Evolutionary conservation across 2,113 vertebrate genomes (phyloP).

Genomic region (Burhinus bistriatus): DNA sequence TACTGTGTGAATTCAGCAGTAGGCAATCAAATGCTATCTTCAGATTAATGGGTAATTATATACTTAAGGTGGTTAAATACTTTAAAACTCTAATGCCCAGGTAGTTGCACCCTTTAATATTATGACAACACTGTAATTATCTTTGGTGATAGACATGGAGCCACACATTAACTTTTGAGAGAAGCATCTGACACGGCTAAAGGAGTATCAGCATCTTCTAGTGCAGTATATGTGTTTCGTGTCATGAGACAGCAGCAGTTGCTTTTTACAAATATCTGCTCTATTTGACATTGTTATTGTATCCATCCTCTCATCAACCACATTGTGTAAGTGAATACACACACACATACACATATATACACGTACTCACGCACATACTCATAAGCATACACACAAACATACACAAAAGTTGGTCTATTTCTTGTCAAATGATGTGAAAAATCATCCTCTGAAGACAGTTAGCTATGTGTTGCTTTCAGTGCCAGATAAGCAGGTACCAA

Average conservation of each 20-base stretch:
- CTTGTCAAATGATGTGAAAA: not conserved
- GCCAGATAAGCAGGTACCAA: not conserved
- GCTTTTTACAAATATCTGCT: not conserved
- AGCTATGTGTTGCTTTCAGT: not conserved
- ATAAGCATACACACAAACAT: not conserved
- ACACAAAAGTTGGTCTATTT: not conserved
- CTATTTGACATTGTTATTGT: not conserved
- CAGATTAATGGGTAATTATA: constrained; percentile 57
- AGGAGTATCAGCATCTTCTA: not conserved
- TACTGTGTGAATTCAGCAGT: not conserved
- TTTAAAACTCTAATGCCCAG: constrained; percentile 32
- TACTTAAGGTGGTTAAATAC: constrained; percentile 41
- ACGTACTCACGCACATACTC: too few relatives aligned
- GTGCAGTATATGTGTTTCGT: not conserved
- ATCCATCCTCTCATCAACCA: not conserved
- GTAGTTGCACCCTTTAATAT: constrained; percentile 25
- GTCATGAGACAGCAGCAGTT: not conserved
- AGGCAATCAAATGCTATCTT: constrained; percentile 44
- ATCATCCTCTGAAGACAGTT: not conserved
- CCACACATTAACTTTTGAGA: not conserved
- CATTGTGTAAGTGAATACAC: accelerated
- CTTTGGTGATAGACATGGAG: not conserved
- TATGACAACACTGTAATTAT: not conserved
- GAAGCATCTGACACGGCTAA: not conserved
- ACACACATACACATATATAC: too few relatives aligned